These are phyloP conservation scores for Caligus rogercresseyi DNA, from an alignment of 1,140 invertebrate genomes.

Conservation along the genomic window DNA sequence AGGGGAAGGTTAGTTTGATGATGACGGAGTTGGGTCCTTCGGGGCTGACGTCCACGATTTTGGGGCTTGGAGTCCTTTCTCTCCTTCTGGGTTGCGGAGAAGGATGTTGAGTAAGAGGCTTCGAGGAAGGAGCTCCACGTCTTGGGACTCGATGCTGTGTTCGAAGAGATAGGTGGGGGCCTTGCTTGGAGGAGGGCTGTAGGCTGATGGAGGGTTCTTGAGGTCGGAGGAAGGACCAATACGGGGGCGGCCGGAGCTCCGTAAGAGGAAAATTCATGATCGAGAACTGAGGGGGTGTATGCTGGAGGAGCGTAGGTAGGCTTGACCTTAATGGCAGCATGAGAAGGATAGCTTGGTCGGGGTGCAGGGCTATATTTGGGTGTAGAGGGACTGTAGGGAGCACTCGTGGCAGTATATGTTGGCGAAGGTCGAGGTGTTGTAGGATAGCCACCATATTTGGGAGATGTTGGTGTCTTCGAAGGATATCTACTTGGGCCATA, in stretches of 20 bases:
- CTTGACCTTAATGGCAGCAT: too few species aligned
- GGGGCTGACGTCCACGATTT: conserved; percentile 14
- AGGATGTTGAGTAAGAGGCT: conserved; percentile 19
- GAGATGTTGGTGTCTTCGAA: too few species aligned
- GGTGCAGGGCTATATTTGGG: not conserved
- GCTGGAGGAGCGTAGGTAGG: not conserved
- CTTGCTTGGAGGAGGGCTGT: not conserved
- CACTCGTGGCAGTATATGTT: too few species aligned
- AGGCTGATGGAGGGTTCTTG: too few species aligned
- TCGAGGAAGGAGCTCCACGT: not conserved
- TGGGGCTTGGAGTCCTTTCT: conserved; percentile 11
- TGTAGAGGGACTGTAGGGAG: too few species aligned
- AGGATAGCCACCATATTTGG: too few species aligned
- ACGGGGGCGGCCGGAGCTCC: not conserved
- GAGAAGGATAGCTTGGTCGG: not conserved
- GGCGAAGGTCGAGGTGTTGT: too few species aligned
- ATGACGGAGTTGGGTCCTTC: conserved; percentile 13
- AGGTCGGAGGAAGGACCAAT: not conserved
- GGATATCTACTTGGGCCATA: too few species aligned
- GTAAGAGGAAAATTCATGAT: not conserved
- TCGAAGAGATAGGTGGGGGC: not conserved
- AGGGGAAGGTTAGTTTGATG: conserved; percentile 10
- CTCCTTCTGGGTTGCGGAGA: conserved; percentile 7
- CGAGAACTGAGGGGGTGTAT: not conserved
- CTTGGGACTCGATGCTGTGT: not conserved